Conservation (phyloP, 2,888 invertebrate species). For the Boloria euphrosyne region DNA sequence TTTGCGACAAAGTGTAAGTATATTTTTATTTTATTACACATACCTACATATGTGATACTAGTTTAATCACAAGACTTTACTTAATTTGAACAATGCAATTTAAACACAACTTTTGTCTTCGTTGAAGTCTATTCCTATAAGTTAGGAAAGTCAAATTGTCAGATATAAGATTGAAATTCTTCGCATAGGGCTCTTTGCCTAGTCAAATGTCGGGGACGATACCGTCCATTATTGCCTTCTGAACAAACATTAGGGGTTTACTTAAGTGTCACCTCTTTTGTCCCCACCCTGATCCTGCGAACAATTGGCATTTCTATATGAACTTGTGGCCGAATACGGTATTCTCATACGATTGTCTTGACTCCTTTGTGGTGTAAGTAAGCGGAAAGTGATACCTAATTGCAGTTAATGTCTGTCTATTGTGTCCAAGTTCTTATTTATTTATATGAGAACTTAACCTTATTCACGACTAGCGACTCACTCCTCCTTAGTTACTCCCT, state of each 20-base stretch:
- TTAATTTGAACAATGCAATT: no score
- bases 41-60: no score
- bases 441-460: background rate
- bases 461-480: no score
- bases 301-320: slow-evolving; percentile 39
- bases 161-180: slow-evolving; percentile 39
- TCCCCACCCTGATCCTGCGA: slow-evolving; percentile 39
- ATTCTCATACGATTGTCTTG: slow-evolving; percentile 17
- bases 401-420: background rate
- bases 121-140: background rate
- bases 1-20: no score
- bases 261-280: slow-evolving; percentile 58
- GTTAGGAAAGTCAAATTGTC: slow-evolving; percentile 10
- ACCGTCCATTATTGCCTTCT: slow-evolving; percentile 74
- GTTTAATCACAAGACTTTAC: no score
- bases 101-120: background rate
- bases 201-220: slow-evolving; percentile 72
- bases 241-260: slow-evolving; percentile 67
- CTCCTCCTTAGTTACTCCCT: no score
- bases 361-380: slow-evolving; percentile 15
- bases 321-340: slow-evolving; percentile 27
- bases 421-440: background rate
- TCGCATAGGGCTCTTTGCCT: slow-evolving; percentile 54
- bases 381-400: slow-evolving; percentile 1
- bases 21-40: no score